phyloP scores from a whole-genome alignment of 2,113 vertebrate species.

The Hystrix cristata region DNA sequence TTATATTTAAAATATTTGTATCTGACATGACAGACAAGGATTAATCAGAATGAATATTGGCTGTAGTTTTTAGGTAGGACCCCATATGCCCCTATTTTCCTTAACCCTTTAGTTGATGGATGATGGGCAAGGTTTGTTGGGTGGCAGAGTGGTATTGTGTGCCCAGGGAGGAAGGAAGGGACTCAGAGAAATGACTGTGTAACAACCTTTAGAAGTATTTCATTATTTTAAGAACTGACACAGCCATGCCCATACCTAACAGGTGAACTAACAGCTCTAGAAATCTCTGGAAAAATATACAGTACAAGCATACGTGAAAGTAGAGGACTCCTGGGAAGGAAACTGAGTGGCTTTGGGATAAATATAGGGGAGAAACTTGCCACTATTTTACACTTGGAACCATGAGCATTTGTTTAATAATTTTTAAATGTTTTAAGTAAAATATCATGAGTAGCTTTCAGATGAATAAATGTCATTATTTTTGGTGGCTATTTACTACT shows the following conservation, averaged over 20 bases:
- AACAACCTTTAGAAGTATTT: neutral
- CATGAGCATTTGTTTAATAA: neutral
- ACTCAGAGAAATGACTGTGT: neutral
- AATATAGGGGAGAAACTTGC: neutral
- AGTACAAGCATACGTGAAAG: neutral
- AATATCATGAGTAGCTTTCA: constrained; percentile 24
- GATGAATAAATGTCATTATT: constrained; percentile 30
- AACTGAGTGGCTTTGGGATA: neutral
- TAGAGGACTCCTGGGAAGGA: neutral
- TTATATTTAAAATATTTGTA: neutral
- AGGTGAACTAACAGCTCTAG: neutral
- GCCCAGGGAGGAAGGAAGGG: neutral
- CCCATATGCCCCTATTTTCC: neutral
- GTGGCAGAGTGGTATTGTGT: neutral
- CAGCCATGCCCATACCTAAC: neutral
- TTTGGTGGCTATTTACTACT: neutral
- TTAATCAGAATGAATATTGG: neutral
- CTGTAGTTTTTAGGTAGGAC: neutral
- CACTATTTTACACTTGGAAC: neutral
- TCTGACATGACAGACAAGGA: neutral
- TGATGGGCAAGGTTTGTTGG: neutral
- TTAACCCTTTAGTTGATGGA: neutral
- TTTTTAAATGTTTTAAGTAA: constrained; percentile 30
- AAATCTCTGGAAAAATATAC: neutral
- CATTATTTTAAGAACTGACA: constrained; percentile 21